Evolutionary conservation across 2,888 invertebrate genomes (phyloP), one percentile per base, ranked within the genome.

Genomic region (Acronicta aceris): DNA sequence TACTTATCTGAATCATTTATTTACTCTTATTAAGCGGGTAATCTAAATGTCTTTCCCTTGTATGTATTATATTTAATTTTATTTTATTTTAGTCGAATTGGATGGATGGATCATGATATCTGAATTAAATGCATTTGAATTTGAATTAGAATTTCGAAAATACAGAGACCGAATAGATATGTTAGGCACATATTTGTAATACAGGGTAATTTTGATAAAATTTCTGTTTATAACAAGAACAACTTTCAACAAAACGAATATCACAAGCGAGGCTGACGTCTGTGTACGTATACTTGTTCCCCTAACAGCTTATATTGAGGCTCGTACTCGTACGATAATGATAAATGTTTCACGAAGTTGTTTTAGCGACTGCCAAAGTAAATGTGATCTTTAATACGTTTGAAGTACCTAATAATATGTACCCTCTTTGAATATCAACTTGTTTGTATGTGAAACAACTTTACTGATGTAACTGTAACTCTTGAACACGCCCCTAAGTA

Each of bases 401-500:
- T 63, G 69, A 77, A 76, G 74, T 69, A 65, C 52, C 60, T 74
- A 59, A 70, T 74, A 72, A 69, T 46, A 61, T 66, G 64, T 65
- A 59, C 62, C 66, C 60, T 67, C 64, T 52, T 65, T 66, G 64
- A 74, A 78, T 71, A 70, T 71, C 57, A 75, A 72, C 64, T 80
- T 56, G 70, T n/a, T n/a, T 74, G 60, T 74, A 68, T 78, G 70
- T 63, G 62, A 55, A 71, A 81, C 79, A 79, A 76, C 74, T 78
- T 71, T 72, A 69, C 69, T 74, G 41, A 42, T 51, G 71, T 71
- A 79, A 74, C 78, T 79, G 70, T 68, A 78, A 79, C 77, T 81
- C 76, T 76, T 64, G 63, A 77, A 69, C 73, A 76, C 77, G 71
- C 71, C 69, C 74, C 61, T 76, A 73, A 82, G 83, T 81, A 79